Evolutionary conservation across 2,797 vertebrate species (phyloP).

Genomic region (Leuciscus waleckii): DNA sequence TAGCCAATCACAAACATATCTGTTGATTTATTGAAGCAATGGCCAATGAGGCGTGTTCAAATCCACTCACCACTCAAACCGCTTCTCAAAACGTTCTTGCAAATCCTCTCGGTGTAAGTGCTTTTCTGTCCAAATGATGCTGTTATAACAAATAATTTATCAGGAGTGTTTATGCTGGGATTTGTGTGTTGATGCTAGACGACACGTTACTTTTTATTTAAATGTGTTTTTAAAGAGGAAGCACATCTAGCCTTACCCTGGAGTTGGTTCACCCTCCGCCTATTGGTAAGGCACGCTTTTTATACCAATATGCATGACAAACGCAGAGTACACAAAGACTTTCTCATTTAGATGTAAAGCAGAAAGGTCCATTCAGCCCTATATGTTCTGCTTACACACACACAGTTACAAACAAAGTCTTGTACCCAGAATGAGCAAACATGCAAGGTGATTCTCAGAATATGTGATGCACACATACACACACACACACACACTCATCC

Average conservation of each 20-base stretch:
- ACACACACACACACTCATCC: conserved; percentile 62
- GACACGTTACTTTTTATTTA: neutral
- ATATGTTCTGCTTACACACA: conserved; percentile 9
- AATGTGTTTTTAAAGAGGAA: neutral
- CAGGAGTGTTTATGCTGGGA: neutral
- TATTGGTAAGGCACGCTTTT: neutral
- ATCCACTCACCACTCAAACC: too few species aligned
- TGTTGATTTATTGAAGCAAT: neutral
- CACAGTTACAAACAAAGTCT: neutral
- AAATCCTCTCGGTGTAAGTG: neutral
- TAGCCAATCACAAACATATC: neutral
- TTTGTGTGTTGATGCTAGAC: neutral
- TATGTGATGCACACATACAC: neutral
- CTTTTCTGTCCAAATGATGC: neutral
- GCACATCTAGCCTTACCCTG: neutral
- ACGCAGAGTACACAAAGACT: neutral
- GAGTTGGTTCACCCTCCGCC: neutral
- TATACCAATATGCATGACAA: conserved; percentile 1
- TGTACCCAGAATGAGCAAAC: conserved; percentile 13
- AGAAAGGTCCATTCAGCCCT: neutral
- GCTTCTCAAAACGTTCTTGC: neutral
- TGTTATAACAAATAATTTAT: neutral
- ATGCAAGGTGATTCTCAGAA: conserved; percentile 6
- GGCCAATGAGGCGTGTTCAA: neutral
- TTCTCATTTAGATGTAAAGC: conserved; percentile 14